Evolutionary conservation across 2,113 vertebrate species (phyloP), one percentile per base, ranked within the genome.

Genomic region (Entomyzon cyanotis): DNA sequence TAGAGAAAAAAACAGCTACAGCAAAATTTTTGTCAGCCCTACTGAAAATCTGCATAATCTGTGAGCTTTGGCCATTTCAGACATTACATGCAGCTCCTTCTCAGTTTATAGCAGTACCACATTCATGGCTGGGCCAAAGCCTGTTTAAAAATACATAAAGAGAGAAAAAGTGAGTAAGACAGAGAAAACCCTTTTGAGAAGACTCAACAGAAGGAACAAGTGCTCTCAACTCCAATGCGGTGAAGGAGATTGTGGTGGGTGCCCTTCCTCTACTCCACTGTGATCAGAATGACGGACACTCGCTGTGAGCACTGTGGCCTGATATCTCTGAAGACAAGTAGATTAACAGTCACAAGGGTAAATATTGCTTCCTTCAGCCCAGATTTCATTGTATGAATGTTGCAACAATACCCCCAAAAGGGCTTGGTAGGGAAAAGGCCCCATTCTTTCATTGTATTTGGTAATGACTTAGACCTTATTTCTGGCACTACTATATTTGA

Each of bases 271-370:
- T 86, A 12, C 42, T 50, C 74, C 33, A 3, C 28, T 42, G 33
- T 35, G 8, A 56, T 44, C 30, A 60, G 33, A 17, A n/a, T 25
- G 11, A 14, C 22, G 27, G 64, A 46, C 60, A 20, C 2, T n/a
- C 33, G 6, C 9, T 44, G 24, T 0, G 0, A 93, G 6, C 9
- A 9, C 27, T 47, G 19, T n/a, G 10, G 11, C 13, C 19, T 5
- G 1, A 25, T 75, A 10, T 16, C 49, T 85, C 41, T 76, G 63
- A 83, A 65, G n/a, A 53, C 14, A 70, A 8, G 7, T 8, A 69
- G 42, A 33, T 28, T 18, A 63, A 52, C 12, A 64, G 14, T 35
- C 47, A 65, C 18, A 76, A 69, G 65, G 9, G 15, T 60, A 75
- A 67, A 47, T 30, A 25, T 15, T 63, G 13, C 9, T 71, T 41